Conservation (phyloP, 2,888 invertebrate genomes). For the Drosophila setosimentum region DNA sequence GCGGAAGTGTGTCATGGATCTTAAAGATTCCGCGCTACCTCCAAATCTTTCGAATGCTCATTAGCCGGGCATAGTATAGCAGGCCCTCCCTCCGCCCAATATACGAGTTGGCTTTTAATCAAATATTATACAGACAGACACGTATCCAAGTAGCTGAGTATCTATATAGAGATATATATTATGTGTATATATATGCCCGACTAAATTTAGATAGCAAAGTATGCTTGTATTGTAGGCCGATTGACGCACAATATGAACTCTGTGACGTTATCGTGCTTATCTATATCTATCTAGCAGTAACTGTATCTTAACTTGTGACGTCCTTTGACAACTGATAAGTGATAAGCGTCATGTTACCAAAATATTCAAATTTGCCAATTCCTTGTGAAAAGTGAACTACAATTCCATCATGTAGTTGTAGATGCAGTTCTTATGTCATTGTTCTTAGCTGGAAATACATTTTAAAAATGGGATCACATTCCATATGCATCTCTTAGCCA, state of each 20-base stretch:
- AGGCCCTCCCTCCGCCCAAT: constrained; percentile 25
- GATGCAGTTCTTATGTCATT: background rate
- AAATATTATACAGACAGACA: constrained; percentile 50
- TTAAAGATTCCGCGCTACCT: constrained; percentile 61
- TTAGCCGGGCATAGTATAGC: constrained; percentile 52
- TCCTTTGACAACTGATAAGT: constrained; percentile 44
- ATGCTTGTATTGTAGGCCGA: constrained; percentile 51
- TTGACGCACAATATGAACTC: constrained; percentile 72
- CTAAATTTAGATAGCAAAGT: constrained; percentile 64
- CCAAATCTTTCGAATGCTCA: constrained; percentile 58
- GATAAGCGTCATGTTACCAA: constrained; percentile 22
- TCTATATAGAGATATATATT: constrained; percentile 17
- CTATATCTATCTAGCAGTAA: constrained; percentile 25
- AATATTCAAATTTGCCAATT: constrained; percentile 10
- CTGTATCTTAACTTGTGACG: constrained; percentile 50
- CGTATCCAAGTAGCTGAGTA: constrained; percentile 19
- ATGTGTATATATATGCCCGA: constrained; percentile 32
- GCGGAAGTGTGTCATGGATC: constrained; percentile 80
- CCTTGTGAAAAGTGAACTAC: constrained; percentile 2
- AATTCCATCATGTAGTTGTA: background rate
- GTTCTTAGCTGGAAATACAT: background rate
- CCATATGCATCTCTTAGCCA: constrained; percentile 1
- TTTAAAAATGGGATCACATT: constrained; percentile 1
- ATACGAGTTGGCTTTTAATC: constrained; percentile 51
- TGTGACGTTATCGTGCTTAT: constrained; percentile 72